Percentiles rank a stretch among this genome's conserved stretches.
Conservation (phyloP, 92 coral and sea anemone genomes). For the Heteractis magnifica region DNA sequence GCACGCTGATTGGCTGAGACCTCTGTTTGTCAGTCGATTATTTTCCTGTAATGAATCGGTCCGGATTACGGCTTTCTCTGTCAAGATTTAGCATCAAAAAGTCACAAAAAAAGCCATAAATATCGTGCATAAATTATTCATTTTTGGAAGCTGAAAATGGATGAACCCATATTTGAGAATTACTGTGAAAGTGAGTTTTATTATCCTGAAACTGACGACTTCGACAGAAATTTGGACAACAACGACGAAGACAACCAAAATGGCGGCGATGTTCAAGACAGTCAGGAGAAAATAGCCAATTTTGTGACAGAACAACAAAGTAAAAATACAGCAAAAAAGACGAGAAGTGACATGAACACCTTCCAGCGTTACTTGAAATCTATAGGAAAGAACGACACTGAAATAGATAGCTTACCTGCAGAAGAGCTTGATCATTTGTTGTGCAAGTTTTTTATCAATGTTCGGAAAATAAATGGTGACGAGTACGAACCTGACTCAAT, state of each 20-base stretch:
- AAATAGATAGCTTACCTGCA: background rate
- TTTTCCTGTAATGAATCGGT: too few relatives aligned
- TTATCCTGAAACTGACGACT: constrained; percentile 18
- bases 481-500: constrained; percentile 15
- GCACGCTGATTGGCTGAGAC: too few relatives aligned
- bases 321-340: constrained; percentile 22
- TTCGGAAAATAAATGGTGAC: background rate
- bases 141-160: too few relatives aligned
- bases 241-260: constrained; percentile 1
- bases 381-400: background rate
- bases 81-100: too few relatives aligned
- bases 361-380: constrained; percentile 18
- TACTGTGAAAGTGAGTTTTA: too few relatives aligned
- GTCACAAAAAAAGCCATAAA: too few relatives aligned
- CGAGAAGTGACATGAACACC: constrained; percentile 19
- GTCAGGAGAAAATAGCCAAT: constrained; percentile 25
- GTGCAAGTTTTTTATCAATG: background rate
- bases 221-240: background rate
- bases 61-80: too few relatives aligned
- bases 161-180: too few relatives aligned
- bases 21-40: too few relatives aligned
- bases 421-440: background rate
- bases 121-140: too few relatives aligned
- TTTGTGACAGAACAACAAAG: constrained; percentile 21
- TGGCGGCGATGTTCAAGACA: background rate